Evolutionary conservation across 2,888 invertebrate species (phyloP).

Genomic region (Noctua comes): DNA sequence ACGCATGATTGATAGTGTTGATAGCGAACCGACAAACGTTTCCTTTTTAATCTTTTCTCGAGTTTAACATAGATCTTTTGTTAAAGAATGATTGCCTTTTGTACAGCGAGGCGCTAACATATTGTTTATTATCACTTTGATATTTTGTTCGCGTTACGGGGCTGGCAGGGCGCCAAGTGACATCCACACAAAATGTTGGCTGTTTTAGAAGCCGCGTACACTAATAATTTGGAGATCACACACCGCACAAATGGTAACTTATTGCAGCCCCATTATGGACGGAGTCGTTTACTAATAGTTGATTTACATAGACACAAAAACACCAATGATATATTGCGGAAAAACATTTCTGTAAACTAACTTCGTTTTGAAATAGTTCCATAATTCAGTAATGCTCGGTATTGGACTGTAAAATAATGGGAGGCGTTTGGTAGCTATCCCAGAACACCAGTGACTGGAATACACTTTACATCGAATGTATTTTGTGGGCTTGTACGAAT

Average conservation of each 20-base stretch:
- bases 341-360: neutral
- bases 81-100: conserved; percentile 67
- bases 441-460: neutral
- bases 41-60: conserved; percentile 80
- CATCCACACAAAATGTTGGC: conserved; percentile 53
- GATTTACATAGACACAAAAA: neutral
- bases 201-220: conserved; percentile 52
- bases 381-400: neutral
- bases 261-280: conserved; percentile 14
- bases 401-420: neutral
- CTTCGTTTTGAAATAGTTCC: neutral
- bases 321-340: neutral
- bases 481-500: conserved; percentile 8
- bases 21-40: conserved; percentile 81
- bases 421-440: neutral
- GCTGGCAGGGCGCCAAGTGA: conserved; percentile 60
- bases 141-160: conserved; percentile 59
- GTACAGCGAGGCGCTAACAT: conserved; percentile 55
- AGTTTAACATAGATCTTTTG: conserved; percentile 71
- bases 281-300: neutral
- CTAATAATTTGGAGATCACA: conserved; percentile 51
- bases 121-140: conserved; percentile 59
- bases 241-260: conserved; percentile 32
- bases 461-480: conserved; percentile 4
- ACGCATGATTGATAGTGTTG: conserved; percentile 87